phyloP scores from a whole-genome alignment of 2,797 vertebrate species.

The Scolopax bukidnonensis region DNA sequence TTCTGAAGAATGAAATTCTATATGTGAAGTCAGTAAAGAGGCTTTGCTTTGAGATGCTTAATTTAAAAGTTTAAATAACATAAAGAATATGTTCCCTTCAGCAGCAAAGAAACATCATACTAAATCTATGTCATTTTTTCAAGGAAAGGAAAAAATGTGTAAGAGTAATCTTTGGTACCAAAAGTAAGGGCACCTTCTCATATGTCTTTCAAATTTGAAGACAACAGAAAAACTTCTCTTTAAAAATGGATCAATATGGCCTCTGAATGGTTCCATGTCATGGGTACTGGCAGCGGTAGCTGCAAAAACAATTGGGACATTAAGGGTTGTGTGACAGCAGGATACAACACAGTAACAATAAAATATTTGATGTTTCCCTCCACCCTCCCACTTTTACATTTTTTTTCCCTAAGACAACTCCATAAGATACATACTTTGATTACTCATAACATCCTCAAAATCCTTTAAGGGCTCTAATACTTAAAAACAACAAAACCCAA shows the following conservation, averaged over 20 bases:
- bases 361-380: conserved; percentile 10
- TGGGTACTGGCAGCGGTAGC: background rate
- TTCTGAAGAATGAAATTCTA: conserved; percentile 7
- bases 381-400: background rate
- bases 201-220: conserved; percentile 36
- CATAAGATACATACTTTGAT: conserved; percentile 13
- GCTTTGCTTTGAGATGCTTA: conserved; percentile 5
- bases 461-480: conserved; percentile 44
- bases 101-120: conserved; percentile 46
- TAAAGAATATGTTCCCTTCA: conserved; percentile 20
- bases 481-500: conserved; percentile 60
- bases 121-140: conserved; percentile 31
- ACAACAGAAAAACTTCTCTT: background rate
- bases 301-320: conserved; percentile 10
- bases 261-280: background rate
- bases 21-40: background rate
- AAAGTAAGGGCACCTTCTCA: conserved; percentile 74
- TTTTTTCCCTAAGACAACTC: conserved; percentile 37
- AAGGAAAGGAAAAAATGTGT: conserved; percentile 33
- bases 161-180: conserved; percentile 83
- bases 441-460: conserved; percentile 45
- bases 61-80: conserved; percentile 37
- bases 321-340: conserved; percentile 14
- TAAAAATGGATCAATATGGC: conserved; percentile 16
- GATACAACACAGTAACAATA: conserved; percentile 11